Evolutionary conservation across 2,113 vertebrate species (phyloP).

Genomic region (Microtus pennsylvanicus): DNA sequence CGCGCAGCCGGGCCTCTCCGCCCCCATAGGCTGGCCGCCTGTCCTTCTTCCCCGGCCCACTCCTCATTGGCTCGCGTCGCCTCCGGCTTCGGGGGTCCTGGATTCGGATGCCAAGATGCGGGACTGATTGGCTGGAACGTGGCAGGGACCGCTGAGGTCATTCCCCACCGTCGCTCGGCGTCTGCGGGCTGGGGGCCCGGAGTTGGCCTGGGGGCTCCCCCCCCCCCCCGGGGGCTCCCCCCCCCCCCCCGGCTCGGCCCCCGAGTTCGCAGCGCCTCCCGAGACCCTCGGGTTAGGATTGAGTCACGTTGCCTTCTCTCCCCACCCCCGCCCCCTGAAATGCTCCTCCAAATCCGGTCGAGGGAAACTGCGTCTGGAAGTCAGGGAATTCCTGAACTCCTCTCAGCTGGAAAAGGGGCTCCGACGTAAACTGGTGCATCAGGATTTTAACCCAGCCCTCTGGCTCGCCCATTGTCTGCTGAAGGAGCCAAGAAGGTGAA

Average conservation of each 20-base stretch:
- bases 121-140: constrained; percentile 61
- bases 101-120: constrained; percentile 74
- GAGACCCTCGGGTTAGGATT: background rate
- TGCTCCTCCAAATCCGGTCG: background rate
- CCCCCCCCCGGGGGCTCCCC: too few relatives aligned
- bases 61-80: constrained; percentile 70
- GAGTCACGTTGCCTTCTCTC: background rate
- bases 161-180: constrained; percentile 4
- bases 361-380: constrained; percentile 15
- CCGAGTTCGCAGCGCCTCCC: background rate
- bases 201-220: constrained; percentile 27
- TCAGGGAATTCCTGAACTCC: constrained; percentile 27
- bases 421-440: constrained; percentile 43
- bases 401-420: constrained; percentile 53
- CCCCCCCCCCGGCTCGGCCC: background rate
- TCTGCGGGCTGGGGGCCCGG: constrained; percentile 13
- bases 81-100: constrained; percentile 75
- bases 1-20: constrained; percentile 63
- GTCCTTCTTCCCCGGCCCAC: constrained; percentile 67
- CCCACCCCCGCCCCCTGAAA: background rate
- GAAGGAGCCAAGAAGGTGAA: constrained; percentile 37
- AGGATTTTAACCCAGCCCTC: constrained; percentile 35
- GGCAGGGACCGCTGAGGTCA: constrained; percentile 74
- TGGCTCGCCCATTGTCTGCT: constrained; percentile 51
- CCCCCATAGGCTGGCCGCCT: constrained; percentile 67